Conservation (phyloP, 2,797 vertebrate species). For the Coranthus polyacanthus region DNA sequence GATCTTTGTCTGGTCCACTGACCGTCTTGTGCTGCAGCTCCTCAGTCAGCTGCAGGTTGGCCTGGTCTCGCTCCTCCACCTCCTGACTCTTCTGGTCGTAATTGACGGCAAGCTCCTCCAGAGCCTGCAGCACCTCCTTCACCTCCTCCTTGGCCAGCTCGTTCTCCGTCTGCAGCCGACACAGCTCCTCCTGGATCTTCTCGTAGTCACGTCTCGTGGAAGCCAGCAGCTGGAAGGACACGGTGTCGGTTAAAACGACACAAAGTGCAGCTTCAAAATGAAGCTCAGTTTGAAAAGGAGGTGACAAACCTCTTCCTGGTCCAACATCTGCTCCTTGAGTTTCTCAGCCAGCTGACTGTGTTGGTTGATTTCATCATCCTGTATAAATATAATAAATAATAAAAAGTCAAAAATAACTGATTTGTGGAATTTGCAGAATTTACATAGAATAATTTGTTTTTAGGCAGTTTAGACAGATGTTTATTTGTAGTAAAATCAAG, state of each 20-base stretch:
- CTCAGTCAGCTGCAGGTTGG: conserved; percentile 88
- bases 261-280: neutral
- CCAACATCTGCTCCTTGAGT: conserved; percentile 94
- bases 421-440: too few relatives aligned
- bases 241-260: neutral
- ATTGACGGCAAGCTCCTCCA: conserved; percentile 97
- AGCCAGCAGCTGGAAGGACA: conserved; percentile 85
- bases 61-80: conserved; percentile 91
- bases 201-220: conserved; percentile 92
- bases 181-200: conserved; percentile 93
- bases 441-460: too few relatives aligned
- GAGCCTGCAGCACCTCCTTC: conserved; percentile 95
- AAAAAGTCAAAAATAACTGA: neutral
- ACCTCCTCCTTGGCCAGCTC: conserved; percentile 95
- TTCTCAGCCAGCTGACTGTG: conserved; percentile 94
- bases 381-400: conserved; percentile 10
- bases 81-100: conserved; percentile 99
- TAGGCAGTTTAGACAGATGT: too few relatives aligned
- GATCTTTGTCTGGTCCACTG: neutral
- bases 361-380: conserved; percentile 97
- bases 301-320: conserved; percentile 91
- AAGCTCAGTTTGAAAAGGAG: neutral
- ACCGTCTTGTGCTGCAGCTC: conserved; percentile 92
- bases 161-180: conserved; percentile 92
- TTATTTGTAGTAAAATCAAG: too few relatives aligned